These are phyloP conservation scores for Epizoanthus illoricatus DNA, from an alignment of 92 coral and sea anemone genomes.

Conservation along the genomic window DNA sequence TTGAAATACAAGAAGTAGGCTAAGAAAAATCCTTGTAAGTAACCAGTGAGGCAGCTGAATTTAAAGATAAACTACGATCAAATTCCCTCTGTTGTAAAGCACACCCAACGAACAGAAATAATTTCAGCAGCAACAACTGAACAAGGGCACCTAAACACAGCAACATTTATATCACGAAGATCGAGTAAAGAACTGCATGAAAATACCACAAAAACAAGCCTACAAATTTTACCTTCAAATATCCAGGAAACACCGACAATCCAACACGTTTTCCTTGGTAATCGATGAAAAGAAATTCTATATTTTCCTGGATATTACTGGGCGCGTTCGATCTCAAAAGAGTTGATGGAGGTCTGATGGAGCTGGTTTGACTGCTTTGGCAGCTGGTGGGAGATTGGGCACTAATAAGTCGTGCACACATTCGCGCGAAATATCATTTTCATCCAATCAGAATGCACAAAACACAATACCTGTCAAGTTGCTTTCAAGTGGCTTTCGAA, in stretches of 20 bases:
- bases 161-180: neutral
- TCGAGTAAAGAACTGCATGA: no score
- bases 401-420: neutral
- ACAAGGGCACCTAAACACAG: neutral
- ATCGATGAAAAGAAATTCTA: slow-evolving; percentile 11
- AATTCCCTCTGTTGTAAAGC: slow-evolving; percentile 24
- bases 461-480: slow-evolving; percentile 54
- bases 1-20: neutral
- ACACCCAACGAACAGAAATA: slow-evolving; percentile 32
- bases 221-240: slow-evolving; percentile 8
- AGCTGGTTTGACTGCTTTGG: slow-evolving; percentile 42
- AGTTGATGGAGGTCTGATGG: neutral
- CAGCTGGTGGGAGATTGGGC: slow-evolving; percentile 44
- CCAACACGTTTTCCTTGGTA: slow-evolving; percentile 1
- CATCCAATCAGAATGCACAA: slow-evolving; percentile 65
- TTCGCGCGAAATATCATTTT: slow-evolving; percentile 27
- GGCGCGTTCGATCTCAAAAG: slow-evolving; percentile 34
- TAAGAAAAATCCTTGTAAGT: neutral
- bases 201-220: neutral
- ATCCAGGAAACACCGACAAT: slow-evolving; percentile 8
- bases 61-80: slow-evolving; percentile 10
- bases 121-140: slow-evolving; percentile 3
- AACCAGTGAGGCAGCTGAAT: neutral
- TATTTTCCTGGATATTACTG: slow-evolving; percentile 18
- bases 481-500: slow-evolving; percentile 39